Evolutionary conservation across 92 coral and sea anemone species (phyloP).

Genomic region (Epizoanthus illoricatus): DNA sequence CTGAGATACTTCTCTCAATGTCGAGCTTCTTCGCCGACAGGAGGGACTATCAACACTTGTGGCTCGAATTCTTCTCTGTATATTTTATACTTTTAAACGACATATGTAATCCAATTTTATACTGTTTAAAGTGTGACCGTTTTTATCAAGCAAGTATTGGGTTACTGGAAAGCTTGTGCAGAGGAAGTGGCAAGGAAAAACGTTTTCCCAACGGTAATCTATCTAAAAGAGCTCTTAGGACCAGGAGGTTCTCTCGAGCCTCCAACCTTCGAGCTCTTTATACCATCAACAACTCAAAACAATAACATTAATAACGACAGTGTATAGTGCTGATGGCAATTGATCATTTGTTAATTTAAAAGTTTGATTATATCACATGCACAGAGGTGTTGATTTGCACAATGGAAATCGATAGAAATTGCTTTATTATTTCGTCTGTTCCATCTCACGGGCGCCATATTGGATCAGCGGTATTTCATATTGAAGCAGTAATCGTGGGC

Average conservation of each 20-base stretch:
- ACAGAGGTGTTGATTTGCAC: no score
- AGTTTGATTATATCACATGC: no score
- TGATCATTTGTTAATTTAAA: no score
- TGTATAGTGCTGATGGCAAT: no score
- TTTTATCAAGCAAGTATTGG: conserved; percentile 18
- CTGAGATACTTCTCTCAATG: not conserved
- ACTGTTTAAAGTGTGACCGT: conserved; percentile 25
- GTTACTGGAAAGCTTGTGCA: not conserved
- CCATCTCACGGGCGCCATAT: no score
- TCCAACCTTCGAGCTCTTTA: no score
- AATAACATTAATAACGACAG: no score
- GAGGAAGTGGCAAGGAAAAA: not conserved
- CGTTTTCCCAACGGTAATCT: not conserved
- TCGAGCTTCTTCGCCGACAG: not conserved
- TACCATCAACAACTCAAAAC: no score
- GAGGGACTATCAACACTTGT: not conserved
- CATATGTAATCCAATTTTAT: conserved; percentile 29
- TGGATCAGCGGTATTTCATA: no score
- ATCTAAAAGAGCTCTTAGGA: not conserved
- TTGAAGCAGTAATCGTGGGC: no score
- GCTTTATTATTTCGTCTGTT: no score
- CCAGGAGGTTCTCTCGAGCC: not conserved
- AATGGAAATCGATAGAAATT: no score
- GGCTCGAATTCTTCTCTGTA: conserved; percentile 23
- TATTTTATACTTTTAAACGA: conserved; percentile 23